phyloP scores from a whole-genome alignment of 2,797 vertebrate genomes.

The Pseudomugil gertrudae region DNA sequence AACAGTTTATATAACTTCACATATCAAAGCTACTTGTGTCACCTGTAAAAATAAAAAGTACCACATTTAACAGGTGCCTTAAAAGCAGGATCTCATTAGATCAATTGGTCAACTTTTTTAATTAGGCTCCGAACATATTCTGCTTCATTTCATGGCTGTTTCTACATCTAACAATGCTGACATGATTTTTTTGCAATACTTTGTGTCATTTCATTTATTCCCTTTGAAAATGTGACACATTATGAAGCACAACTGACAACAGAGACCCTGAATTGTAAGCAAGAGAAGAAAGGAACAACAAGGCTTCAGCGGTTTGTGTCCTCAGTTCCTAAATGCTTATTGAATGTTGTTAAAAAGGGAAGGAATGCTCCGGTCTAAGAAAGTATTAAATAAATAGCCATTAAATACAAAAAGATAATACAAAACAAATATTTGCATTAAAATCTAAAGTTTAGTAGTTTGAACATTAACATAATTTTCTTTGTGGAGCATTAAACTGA shows the following conservation, averaged over 20 bases:
- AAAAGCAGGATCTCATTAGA: not conserved
- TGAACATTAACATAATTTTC: too few relatives aligned
- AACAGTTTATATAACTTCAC: not conserved
- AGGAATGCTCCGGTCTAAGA: too few relatives aligned
- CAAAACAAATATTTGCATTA: too few relatives aligned
- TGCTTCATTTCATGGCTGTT: not conserved
- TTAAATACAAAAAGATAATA: not conserved
- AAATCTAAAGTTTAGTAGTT: too few relatives aligned
- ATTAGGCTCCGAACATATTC: not conserved
- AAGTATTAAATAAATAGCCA: too few relatives aligned
- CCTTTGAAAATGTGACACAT: too few relatives aligned
- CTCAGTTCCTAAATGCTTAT: too few relatives aligned
- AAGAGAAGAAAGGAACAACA: too few relatives aligned
- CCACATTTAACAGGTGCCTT: conserved; percentile 3
- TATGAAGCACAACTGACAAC: not conserved
- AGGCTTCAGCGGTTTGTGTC: too few relatives aligned
- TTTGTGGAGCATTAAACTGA: too few relatives aligned
- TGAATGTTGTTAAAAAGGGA: too few relatives aligned
- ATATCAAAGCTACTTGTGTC: not conserved
- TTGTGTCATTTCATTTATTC: not conserved
- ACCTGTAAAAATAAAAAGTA: conserved; percentile 1
- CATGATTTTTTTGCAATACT: not conserved
- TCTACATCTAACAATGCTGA: not conserved
- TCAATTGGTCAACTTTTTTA: not conserved
- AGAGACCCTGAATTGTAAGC: too few relatives aligned